These are phyloP conservation scores for Labeo rohita DNA, from an alignment of 2,113 vertebrate genomes.

Conservation along the genomic window DNA sequence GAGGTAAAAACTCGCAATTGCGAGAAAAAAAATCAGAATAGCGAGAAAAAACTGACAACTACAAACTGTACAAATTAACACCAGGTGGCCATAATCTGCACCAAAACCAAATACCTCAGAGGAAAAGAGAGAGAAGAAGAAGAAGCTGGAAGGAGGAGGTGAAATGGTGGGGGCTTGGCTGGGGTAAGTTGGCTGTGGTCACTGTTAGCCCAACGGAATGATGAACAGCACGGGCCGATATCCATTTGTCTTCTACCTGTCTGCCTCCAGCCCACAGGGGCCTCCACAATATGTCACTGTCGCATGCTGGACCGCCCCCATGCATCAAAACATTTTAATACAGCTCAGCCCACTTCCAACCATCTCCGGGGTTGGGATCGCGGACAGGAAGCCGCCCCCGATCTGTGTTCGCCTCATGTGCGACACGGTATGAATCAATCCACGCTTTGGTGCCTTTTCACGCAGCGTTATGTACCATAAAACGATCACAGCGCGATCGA, in stretches of 20 bases:
- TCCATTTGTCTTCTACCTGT: constrained; percentile 79
- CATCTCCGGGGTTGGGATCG: neutral
- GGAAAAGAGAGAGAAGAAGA: neutral
- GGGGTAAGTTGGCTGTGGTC: constrained; percentile 47
- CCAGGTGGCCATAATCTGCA: neutral
- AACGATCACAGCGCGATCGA: neutral
- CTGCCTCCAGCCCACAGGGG: constrained; percentile 70
- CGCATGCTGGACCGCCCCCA: constrained; percentile 64
- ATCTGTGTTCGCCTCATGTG: neutral
- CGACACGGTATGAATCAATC: neutral
- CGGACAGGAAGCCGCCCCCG: neutral
- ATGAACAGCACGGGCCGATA: constrained; percentile 77
- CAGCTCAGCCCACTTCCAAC: constrained; percentile 52
- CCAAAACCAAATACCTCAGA: neutral
- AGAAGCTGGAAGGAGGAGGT: neutral
- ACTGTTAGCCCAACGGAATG: constrained; percentile 66
- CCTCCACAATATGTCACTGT: constrained; percentile 79
- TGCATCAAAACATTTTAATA: constrained; percentile 78
- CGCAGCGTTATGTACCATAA: neutral
- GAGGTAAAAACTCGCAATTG: no score
- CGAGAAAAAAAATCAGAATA: no score
- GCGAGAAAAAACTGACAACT: neutral
- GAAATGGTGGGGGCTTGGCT: constrained; percentile 31
- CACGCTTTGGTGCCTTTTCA: neutral
- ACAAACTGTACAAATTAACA: neutral